phyloP scores from a whole-genome alignment of 2,113 vertebrate species.

The Psittacara wagleri region DNA sequence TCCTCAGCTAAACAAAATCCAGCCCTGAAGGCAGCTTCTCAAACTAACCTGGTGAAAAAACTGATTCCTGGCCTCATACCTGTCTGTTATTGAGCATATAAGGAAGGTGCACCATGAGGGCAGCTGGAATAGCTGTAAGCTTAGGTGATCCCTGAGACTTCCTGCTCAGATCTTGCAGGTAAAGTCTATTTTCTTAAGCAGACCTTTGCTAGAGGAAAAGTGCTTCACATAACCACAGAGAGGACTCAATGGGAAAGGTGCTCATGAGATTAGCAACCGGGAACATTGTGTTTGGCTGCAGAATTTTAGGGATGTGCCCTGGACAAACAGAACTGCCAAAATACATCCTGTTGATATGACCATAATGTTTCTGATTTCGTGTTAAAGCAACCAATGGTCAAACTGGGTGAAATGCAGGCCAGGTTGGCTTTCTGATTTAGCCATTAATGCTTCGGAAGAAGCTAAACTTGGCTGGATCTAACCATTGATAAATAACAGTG shows the following conservation, averaged over 20 bases:
- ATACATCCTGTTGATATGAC: background rate
- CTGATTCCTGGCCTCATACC: background rate
- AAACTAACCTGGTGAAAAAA: background rate
- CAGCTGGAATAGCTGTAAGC: background rate
- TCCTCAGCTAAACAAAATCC: background rate
- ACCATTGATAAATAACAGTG: background rate
- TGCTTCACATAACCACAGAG: background rate
- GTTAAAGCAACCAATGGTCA: background rate
- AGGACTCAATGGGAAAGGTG: background rate
- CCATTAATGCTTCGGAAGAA: background rate
- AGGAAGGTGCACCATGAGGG: background rate
- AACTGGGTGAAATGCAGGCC: background rate
- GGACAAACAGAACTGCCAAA: background rate
- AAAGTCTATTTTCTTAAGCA: background rate
- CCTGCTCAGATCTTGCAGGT: background rate
- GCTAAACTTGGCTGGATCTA: background rate
- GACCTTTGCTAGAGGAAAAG: background rate
- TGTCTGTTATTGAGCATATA: background rate
- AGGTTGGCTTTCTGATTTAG: background rate
- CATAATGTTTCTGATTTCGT: background rate
- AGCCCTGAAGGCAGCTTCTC: background rate
- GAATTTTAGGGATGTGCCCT: background rate
- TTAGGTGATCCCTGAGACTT: background rate
- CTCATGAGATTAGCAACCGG: background rate
- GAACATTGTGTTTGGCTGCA: background rate